A percentile compares a stretch with the other conserved stretches of the same genome.
phyloP scores from a whole-genome alignment of 2,888 invertebrate genomes.

The Acrocyrtus sp. region DNA sequence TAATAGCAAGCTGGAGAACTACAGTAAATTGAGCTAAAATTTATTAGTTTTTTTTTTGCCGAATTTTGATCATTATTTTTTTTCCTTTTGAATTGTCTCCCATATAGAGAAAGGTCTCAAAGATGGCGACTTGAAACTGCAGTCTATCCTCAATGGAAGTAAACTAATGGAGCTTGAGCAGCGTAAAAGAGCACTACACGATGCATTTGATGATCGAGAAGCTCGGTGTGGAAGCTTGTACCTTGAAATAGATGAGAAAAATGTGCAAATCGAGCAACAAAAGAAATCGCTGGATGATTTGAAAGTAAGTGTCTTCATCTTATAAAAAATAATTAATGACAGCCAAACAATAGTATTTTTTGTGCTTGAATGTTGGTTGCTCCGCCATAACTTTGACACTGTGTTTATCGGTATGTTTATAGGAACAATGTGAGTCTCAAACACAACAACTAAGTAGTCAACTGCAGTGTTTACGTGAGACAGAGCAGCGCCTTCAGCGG shows the following conservation, averaged over 20 bases:
- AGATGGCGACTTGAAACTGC: constrained; percentile 2
- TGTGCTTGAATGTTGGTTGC: background rate
- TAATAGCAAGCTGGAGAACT: background rate
- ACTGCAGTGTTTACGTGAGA: constrained; percentile 5
- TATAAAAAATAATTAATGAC: background rate
- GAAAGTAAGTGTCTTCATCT: constrained; percentile 8
- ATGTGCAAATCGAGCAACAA: constrained; percentile 5
- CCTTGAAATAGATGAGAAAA: constrained; percentile 16
- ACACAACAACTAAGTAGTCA: constrained; percentile 1
- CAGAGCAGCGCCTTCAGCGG: constrained; percentile 10
- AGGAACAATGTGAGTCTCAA: background rate
- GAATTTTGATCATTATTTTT: no score
- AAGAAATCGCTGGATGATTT: background rate
- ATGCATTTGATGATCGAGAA: constrained; percentile 7
- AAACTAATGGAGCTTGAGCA: constrained; percentile 22
- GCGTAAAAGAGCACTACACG: constrained; percentile 4
- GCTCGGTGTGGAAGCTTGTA: background rate
- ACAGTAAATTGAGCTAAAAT: no score
- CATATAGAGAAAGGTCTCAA: constrained; percentile 15
- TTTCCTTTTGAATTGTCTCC: no score
- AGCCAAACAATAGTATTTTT: background rate
- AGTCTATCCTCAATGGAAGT: constrained; percentile 18
- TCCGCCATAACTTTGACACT: background rate
- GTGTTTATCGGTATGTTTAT: background rate
- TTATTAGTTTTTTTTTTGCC: no score